phyloP scores from a whole-genome alignment of 2,888 invertebrate species.

The Oxycera nigricornis region DNA sequence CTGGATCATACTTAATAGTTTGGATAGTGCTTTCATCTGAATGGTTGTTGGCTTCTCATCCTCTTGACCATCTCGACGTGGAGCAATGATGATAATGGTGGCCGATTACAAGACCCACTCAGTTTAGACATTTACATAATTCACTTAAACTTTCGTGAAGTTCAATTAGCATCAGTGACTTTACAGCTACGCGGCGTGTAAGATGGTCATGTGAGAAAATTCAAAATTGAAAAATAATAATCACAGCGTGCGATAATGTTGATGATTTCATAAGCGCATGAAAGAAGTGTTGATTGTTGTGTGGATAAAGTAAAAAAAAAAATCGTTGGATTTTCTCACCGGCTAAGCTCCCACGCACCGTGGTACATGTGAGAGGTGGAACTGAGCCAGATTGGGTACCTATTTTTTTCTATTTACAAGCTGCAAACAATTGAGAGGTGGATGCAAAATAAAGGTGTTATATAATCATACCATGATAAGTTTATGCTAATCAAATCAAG shows the following conservation, averaged over 20 bases:
- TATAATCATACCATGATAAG: too few relatives aligned
- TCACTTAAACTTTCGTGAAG: conserved; percentile 21
- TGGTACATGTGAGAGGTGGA: neutral
- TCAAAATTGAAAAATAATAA: conserved; percentile 21
- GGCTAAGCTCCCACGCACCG: neutral
- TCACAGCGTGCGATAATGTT: neutral
- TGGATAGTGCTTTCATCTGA: too few relatives aligned
- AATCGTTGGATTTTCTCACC: neutral
- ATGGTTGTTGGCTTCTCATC: too few relatives aligned
- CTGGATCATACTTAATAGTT: too few relatives aligned
- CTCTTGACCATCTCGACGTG: too few relatives aligned
- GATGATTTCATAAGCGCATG: conserved; percentile 11
- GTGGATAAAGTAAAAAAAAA: neutral
- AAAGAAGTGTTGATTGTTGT: neutral
- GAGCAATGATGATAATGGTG: too few relatives aligned
- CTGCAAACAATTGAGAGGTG: too few relatives aligned
- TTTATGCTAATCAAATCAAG: too few relatives aligned
- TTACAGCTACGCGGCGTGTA: neutral
- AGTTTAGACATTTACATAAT: conserved; percentile 19
- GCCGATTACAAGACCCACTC: too few relatives aligned
- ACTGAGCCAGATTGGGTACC: too few relatives aligned
- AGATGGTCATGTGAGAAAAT: neutral
- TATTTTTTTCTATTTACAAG: too few relatives aligned
- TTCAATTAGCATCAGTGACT: conserved; percentile 5
- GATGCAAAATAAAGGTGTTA: too few relatives aligned